Evolutionary conservation across 2,797 vertebrate genomes (phyloP).

Genomic region (Myiotriccus ornatus): DNA sequence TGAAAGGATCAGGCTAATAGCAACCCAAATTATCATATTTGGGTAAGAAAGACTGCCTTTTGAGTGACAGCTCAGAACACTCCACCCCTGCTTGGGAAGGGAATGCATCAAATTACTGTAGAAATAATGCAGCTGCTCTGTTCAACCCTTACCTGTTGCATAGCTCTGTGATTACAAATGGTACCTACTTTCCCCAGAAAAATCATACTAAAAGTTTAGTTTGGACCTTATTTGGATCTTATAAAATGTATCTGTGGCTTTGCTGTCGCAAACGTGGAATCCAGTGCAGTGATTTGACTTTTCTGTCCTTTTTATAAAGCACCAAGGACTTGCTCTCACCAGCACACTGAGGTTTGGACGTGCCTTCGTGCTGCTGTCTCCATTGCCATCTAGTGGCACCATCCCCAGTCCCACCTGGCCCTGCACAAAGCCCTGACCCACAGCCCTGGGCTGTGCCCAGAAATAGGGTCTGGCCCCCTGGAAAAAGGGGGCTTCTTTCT

Average conservation of each 20-base stretch:
- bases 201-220: background rate
- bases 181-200: rapidly evolving
- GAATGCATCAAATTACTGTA: background rate
- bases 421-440: background rate
- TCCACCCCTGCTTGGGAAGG: background rate
- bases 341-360: background rate
- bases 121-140: background rate
- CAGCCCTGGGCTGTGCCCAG: background rate
- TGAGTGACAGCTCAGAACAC: background rate
- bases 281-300: rapidly evolving
- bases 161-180: background rate
- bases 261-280: too few relatives aligned
- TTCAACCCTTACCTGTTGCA: background rate
- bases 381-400: slow-evolving; percentile 57
- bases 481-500: rapidly evolving
- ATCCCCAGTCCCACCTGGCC: background rate
- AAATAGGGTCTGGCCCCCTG: rapidly evolving
- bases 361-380: background rate
- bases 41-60: background rate
- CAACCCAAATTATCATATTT: rapidly evolving
- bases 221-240: background rate
- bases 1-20: background rate
- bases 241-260: rapidly evolving
- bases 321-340: rapidly evolving
- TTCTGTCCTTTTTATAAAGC: rapidly evolving